Conservation (phyloP, 2,888 invertebrate genomes). For the Lypha dubia region DNA sequence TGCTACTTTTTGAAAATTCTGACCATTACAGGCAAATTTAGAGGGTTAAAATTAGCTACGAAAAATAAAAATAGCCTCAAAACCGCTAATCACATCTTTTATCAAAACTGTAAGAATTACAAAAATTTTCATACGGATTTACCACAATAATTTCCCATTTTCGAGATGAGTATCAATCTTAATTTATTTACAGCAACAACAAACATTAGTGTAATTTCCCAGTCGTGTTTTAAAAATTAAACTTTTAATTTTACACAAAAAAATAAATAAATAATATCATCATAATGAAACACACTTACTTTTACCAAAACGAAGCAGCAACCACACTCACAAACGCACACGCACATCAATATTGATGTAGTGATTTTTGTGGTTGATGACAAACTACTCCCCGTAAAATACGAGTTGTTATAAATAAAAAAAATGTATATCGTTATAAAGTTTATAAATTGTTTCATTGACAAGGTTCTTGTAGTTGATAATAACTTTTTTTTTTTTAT, state of each 20-base stretch:
- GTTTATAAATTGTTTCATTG: constrained; percentile 64
- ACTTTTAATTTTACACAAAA: constrained; percentile 1
- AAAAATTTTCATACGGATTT: no score
- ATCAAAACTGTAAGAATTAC: no score
- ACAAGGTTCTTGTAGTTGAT: constrained; percentile 66
- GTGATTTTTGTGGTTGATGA: constrained; percentile 46
- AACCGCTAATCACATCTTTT: no score
- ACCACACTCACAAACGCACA: not conserved
- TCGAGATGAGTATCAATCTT: not conserved
- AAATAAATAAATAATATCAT: no score
- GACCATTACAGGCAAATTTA: no score
- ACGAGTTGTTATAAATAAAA: not conserved
- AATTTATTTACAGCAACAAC: not conserved
- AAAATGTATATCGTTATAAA: constrained; percentile 43
- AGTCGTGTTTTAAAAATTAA: constrained; percentile 9
- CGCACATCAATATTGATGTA: constrained; percentile 20
- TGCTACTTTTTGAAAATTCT: no score
- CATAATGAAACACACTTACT: constrained; percentile 30
- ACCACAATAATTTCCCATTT: no score
- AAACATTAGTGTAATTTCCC: not conserved
- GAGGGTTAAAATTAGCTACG: no score
- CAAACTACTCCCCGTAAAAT: constrained; percentile 11
- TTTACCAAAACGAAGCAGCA: constrained; percentile 39
- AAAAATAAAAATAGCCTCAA: no score
- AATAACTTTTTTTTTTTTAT: constrained; percentile 11